Evolutionary conservation across 2,797 vertebrate genomes (phyloP).

Genomic region (Channa striata): DNA sequence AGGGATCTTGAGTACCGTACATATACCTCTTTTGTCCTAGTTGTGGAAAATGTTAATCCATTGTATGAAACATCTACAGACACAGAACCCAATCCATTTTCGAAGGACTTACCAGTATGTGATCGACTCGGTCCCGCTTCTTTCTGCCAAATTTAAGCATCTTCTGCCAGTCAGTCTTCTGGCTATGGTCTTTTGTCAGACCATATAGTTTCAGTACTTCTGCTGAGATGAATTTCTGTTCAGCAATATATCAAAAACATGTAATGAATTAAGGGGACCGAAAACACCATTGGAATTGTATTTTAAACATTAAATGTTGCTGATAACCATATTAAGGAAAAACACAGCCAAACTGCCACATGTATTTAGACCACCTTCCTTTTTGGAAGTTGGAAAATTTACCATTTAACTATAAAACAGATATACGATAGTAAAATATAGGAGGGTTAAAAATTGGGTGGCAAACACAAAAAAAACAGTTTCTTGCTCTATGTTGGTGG

Average conservation of each 20-base stretch:
- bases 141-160: conserved; percentile 99
- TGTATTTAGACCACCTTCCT: no score
- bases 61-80: neutral
- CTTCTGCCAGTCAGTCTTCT: conserved; percentile 98
- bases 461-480: neutral
- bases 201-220: conserved; percentile 93
- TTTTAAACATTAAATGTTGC: neutral
- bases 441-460: no score
- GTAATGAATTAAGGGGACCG: neutral
- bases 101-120: conserved; percentile 90
- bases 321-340: no score
- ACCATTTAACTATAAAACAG: no score
- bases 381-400: no score
- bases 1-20: neutral
- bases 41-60: neutral
- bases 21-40: neutral
- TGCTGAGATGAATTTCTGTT: conserved; percentile 86
- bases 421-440: no score
- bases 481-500: neutral
- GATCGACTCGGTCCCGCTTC: conserved; percentile 96
- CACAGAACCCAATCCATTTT: neutral
- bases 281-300: neutral
- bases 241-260: conserved; percentile 1
- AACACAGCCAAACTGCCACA: no score
- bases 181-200: conserved; percentile 89